Evolutionary conservation across 2,888 invertebrate genomes (phyloP).

Genomic region (Agrypnus murinus): DNA sequence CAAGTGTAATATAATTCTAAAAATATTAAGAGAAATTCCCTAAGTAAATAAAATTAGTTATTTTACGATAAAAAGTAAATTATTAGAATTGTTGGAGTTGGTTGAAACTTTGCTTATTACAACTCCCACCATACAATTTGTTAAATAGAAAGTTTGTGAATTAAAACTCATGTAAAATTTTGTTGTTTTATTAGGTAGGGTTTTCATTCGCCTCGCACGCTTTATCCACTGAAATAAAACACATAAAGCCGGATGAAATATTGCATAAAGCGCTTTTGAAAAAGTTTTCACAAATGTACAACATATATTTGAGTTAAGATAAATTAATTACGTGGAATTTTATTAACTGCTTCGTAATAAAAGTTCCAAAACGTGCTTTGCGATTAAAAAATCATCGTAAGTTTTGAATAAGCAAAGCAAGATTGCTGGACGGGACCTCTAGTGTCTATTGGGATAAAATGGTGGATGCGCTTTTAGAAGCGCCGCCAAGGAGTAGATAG

Average conservation of each 20-base stretch:
- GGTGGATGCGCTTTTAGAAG: too few species aligned
- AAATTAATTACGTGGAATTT: constrained; percentile 11
- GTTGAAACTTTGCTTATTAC: constrained; percentile 38
- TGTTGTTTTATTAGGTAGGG: constrained; percentile 37
- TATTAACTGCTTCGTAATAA: constrained; percentile 16
- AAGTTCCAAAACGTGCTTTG: constrained; percentile 16
- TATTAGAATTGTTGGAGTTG: constrained; percentile 8
- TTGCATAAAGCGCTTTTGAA: background rate
- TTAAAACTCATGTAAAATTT: constrained; percentile 39
- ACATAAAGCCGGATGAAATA: background rate
- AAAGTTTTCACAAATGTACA: background rate
- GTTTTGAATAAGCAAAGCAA: too few species aligned
- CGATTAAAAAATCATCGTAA: constrained; percentile 23
- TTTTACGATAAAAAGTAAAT: too few species aligned
- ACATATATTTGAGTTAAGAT: constrained; percentile 15
- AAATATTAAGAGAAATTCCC: too few species aligned
- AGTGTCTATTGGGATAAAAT: too few species aligned
- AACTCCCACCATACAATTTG: constrained; percentile 35
- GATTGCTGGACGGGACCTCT: too few species aligned
- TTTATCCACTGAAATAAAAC: background rate
- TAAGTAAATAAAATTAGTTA: too few species aligned
- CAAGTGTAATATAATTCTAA: too few species aligned
- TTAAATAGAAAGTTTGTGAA: constrained; percentile 36
- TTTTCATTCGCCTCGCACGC: background rate
- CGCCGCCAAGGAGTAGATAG: too few species aligned